Evolutionary conservation across 2,797 vertebrate species (phyloP), one percentile per base, ranked within the genome.

Genomic region (Florisuga fusca): DNA sequence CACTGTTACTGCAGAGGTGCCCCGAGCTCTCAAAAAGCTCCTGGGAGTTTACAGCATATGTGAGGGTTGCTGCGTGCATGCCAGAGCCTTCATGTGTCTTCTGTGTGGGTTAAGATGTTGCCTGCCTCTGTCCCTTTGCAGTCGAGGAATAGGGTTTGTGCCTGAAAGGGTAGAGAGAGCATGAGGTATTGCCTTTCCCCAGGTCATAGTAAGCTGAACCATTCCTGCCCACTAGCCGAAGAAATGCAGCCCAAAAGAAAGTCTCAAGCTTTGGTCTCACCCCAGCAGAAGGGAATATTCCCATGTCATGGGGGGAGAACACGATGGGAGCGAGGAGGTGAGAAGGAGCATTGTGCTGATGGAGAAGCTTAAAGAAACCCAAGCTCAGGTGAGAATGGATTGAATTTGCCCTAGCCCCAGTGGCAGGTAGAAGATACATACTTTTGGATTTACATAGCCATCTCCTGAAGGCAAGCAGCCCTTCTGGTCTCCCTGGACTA

Each of bases 31-130:
- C 78, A 71, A 10, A 9, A 2, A 17, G 0, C 2, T 38, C 48
- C 36, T 5, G 14, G 50, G 26, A 81, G 46, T 19, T 55, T n/a
- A n/a, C 38, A n/a, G 74, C 1, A 0, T 26, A 19, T 2, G 7
- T 27, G 18, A 78, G 25, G 23, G 25, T 27, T 1, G 1, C 77
- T 81, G 76, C 0, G 0, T 27, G 63, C 4, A 2, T 10, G 61
- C 15, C 33, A 57, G 63, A 76, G 48, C 48, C 71, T 75, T 78
- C 53, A 25, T 1, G 3, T 17, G 25, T 19, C 23, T 84, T 55
- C 62, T 64, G 46, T 0, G 2, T 33, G 69, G 17, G 54, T 46
- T 26, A 29, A 77, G 27, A 8, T 25, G 12, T 41, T 33, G 51
- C 25, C 63, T 57, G 43, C 57, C 22, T 69, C 55, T 55, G 34